These are phyloP conservation scores for Semibalanus balanoides DNA, from an alignment of 1,140 invertebrate species.

Conservation along the genomic window DNA sequence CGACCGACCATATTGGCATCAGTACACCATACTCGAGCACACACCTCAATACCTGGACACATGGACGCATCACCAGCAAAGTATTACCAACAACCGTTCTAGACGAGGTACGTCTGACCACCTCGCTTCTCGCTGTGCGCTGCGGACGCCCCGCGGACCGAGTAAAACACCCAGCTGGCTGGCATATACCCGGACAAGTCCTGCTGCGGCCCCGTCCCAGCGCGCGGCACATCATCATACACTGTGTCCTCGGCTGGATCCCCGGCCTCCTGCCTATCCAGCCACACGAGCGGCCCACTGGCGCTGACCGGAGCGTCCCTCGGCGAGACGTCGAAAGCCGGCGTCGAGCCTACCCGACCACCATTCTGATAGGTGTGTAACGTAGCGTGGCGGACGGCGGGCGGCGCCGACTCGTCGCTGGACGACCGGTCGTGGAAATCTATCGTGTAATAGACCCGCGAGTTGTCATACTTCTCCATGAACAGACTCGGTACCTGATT, in stretches of 20 bases:
- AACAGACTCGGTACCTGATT: not conserved
- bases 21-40: no score
- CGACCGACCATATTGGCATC: not conserved
- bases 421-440: not conserved
- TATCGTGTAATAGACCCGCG: not conserved
- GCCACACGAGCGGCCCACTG: not conserved
- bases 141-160: not conserved
- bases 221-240: not conserved
- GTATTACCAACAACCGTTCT: not conserved
- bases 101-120: not conserved
- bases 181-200: not conserved
- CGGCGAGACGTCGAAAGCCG: no score
- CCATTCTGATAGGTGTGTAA: not conserved
- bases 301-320: not conserved
- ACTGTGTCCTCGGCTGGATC: not conserved
- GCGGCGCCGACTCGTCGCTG: no score
- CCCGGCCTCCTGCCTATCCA: not conserved
- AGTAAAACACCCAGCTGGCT: slow-evolving; percentile 2
- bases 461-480: not conserved
- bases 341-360: not conserved
- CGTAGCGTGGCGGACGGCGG: not conserved
- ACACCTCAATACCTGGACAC: no score
- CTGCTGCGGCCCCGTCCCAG: not conserved
- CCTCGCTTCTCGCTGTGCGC: not conserved
- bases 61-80: no score